Percentiles rank a stretch among this genome's conserved stretches.
Conservation (phyloP, 2,888 invertebrate genomes). For the Anthrax anthrax region DNA sequence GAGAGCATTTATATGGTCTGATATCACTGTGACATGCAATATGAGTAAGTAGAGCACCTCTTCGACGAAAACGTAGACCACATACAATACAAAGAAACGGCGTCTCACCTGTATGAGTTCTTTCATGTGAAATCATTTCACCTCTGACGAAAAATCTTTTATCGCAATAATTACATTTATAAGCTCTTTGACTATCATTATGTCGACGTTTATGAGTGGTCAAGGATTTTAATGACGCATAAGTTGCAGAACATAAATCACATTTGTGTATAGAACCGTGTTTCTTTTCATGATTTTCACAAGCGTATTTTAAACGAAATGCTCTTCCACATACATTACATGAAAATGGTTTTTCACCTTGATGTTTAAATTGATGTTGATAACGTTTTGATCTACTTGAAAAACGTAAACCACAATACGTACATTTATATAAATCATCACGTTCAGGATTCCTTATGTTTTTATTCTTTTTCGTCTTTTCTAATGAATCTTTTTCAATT, state of each 20-base stretch:
- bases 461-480: too few relatives aligned
- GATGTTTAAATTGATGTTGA: background rate
- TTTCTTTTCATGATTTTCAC: background rate
- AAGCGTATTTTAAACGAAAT: background rate
- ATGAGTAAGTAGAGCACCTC: background rate
- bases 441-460: too few relatives aligned
- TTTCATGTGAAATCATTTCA: background rate
- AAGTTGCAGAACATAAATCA: background rate
- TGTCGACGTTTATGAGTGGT: background rate
- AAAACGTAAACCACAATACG: background rate
- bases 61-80: background rate
- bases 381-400: background rate
- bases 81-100: background rate
- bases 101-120: background rate
- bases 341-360: background rate
- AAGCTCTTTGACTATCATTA: background rate
- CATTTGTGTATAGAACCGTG: background rate
- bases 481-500: background rate
- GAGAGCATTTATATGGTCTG: background rate
- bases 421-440: background rate
- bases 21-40: background rate
- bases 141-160: background rate
- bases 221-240: background rate
- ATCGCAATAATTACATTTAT: background rate
- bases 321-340: background rate